Conservation (phyloP, 2,113 vertebrate species). For the Suricata suricatta region DNA sequence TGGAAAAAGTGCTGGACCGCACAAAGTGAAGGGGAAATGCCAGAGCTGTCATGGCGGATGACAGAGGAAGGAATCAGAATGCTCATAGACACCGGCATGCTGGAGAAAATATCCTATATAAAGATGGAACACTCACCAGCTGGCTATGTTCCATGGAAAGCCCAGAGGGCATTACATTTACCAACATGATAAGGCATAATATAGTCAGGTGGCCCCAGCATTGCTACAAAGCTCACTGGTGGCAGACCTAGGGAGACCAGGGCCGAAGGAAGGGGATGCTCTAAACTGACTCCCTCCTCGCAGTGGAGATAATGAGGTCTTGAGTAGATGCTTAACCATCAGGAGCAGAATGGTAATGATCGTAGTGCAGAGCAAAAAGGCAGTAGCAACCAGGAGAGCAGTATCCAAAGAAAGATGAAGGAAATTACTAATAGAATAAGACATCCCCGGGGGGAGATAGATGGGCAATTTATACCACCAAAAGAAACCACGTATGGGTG, state of each 20-base stretch:
- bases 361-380: neutral
- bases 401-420: neutral
- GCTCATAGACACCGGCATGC: neutral
- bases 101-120: neutral
- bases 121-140: neutral
- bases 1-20: neutral
- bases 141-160: neutral
- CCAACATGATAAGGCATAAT: neutral
- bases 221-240: neutral
- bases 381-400: neutral
- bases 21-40: neutral
- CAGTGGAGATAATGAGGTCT: neutral
- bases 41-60: neutral
- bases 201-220: too few relatives aligned
- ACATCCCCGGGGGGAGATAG: neutral
- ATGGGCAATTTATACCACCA: neutral
- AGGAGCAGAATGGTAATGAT: neutral
- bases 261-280: neutral
- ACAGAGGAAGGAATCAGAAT: neutral
- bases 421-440: neutral
- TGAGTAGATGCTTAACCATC: neutral
- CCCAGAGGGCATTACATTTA: neutral
- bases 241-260: neutral
- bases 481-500: neutral
- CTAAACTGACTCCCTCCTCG: neutral